phyloP scores from a whole-genome alignment of 2,113 vertebrate genomes.

The Carlito syrichta region DNA sequence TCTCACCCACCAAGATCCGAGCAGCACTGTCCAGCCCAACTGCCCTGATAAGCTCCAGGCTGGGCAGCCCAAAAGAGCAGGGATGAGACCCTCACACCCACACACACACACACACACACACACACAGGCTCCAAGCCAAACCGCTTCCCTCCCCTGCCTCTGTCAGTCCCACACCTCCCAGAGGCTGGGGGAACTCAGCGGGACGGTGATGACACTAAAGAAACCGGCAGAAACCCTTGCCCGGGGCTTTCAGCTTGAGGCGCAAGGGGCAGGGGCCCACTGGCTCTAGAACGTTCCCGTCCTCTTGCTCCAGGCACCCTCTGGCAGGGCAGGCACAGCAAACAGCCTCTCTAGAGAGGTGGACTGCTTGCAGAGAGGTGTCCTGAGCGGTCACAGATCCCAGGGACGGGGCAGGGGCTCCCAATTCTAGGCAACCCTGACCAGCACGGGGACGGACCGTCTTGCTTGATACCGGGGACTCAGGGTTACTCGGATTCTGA shows the following conservation, averaged over 20 bases:
- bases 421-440: background rate
- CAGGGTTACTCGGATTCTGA: background rate
- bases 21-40: background rate
- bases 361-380: fast-evolving
- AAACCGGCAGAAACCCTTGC: background rate
- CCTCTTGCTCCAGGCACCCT: background rate
- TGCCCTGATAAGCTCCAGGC: background rate
- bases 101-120: background rate
- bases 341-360: background rate
- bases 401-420: background rate
- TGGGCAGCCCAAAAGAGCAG: background rate
- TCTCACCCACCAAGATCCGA: background rate
- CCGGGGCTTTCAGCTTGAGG: background rate
- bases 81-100: background rate
- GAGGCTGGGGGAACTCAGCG: background rate
- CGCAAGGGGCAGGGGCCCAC: fast-evolving
- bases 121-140: background rate
- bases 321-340: background rate
- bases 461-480: background rate
- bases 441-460: fast-evolving
- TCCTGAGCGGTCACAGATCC: background rate
- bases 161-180: background rate
- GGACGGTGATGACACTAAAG: background rate
- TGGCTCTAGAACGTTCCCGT: background rate
- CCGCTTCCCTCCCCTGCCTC: background rate